Base-by-base conservation (phyloP, 2,113 vertebrate genomes). In the Egretta garzetta region DNA sequence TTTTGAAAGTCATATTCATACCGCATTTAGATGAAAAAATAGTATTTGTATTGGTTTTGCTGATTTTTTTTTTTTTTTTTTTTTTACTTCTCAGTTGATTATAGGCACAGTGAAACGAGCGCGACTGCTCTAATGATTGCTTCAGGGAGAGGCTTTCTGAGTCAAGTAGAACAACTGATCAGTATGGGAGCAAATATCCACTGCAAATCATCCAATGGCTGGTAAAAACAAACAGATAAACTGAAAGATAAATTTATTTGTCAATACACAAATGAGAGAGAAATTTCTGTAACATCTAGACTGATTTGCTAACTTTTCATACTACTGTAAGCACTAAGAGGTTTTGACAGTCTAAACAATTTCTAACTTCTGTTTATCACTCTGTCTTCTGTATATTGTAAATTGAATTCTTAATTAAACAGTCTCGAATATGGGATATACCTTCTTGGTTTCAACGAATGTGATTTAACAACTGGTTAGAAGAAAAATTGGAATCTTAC, bases 51-150 rank as follows among this genome's bases (percentile, higher is more conserved):
- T 81, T 70, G 17, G 19, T 27, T 93, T 72, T 81, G 39, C 39
- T 41, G 12, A 22, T 66, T 49, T n/a, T 4, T 62, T 35, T 59
- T 89, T 71, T 45, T 39, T 39, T 11, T 41, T 41, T 41, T 41
- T 41, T 41, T 41, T 41, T 41, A 41, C 12, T 41, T 41, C 13
- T 91, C 86, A 99, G 99, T 99, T 97, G 99, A 99, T 97, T 99
- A 99, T 80, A 98, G 98, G 39, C 99, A 99, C 97, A 99, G 99
- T 86, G 98, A 99, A 93, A 99, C 99, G 20, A 99, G 99, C 17
- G 98, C 96, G 4, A 99, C 99, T 13, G 95, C 99, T 33, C 97
- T 99, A 94, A 99, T 99, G 99, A 98, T 99, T 88, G 98, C 99
- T 71, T 98, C 99, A 59, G 99, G 98, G 45, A 98, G 98, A 94